phyloP scores from a whole-genome alignment of 2,113 vertebrate species.

The Hemiscyllium ocellatum region DNA sequence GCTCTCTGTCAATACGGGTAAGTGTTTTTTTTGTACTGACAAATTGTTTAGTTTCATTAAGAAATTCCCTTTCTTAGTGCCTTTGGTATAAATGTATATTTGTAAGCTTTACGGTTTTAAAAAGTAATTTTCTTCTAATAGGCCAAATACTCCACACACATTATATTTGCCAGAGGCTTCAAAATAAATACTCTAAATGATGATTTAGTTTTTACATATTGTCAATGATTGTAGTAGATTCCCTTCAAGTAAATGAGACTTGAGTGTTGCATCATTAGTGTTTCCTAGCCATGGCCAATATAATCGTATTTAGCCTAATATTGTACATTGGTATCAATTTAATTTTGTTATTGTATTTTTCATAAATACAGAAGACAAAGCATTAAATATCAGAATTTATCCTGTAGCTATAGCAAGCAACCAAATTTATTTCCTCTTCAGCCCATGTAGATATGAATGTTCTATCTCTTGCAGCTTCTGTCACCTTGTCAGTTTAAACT shows the following conservation, averaged over 20 bases:
- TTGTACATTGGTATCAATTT: background rate
- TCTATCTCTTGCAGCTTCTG: background rate
- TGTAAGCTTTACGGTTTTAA: background rate
- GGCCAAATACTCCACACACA: background rate
- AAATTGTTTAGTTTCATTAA: too few species aligned
- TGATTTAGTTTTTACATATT: background rate
- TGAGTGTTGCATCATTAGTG: background rate
- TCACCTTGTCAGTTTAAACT: too few species aligned
- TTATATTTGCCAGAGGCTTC: background rate
- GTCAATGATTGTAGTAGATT: background rate
- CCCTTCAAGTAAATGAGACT: background rate
- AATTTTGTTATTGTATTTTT: background rate
- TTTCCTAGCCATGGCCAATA: background rate
- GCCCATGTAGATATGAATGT: background rate
- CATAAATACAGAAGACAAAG: background rate
- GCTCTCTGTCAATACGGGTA: slow-evolving; percentile 72
- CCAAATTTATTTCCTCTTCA: background rate
- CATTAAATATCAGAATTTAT: background rate
- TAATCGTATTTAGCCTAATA: background rate
- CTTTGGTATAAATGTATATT: background rate
- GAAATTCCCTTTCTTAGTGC: background rate
- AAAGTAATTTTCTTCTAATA: background rate
- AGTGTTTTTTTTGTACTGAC: slow-evolving; percentile 38
- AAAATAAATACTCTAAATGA: background rate
- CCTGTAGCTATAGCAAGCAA: background rate